Conservation (phyloP, 2,888 invertebrate species). For the Biston betularia region DNA sequence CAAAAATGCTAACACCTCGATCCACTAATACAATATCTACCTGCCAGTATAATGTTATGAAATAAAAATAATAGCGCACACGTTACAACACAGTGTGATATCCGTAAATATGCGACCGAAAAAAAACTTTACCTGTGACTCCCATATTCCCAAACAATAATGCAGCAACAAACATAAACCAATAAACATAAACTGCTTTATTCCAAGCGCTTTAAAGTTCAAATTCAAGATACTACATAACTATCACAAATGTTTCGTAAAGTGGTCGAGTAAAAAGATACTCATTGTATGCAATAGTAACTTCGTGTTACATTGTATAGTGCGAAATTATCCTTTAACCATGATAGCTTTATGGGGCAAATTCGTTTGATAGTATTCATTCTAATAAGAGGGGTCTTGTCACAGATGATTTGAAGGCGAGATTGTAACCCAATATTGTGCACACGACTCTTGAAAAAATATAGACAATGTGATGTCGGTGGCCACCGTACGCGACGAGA, state of each 20-base stretch:
- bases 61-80: slow-evolving; percentile 64
- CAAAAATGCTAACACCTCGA: slow-evolving; percentile 11
- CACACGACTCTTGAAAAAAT: slow-evolving; percentile 70
- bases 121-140: slow-evolving; percentile 74
- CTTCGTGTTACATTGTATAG: slow-evolving; percentile 34
- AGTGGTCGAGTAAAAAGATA: slow-evolving; percentile 41
- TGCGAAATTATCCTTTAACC: slow-evolving; percentile 37
- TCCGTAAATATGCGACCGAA: slow-evolving; percentile 66
- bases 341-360: slow-evolving; percentile 33
- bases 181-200: slow-evolving; percentile 24
- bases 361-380: slow-evolving; percentile 36
- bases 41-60: slow-evolving; percentile 62
- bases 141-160: slow-evolving; percentile 27
- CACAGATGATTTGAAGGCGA: slow-evolving; percentile 57
- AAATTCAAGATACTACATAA: slow-evolving; percentile 30
- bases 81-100: slow-evolving; percentile 70
- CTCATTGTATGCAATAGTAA: slow-evolving; percentile 53
- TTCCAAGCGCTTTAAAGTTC: slow-evolving; percentile 17
- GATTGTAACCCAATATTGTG: slow-evolving; percentile 74
- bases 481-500: slow-evolving; percentile 44
- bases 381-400: slow-evolving; percentile 44
- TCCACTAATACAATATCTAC: slow-evolving; percentile 51
- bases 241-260: slow-evolving; percentile 34
- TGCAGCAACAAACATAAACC: slow-evolving; percentile 20
- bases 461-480: slow-evolving; percentile 65